Evolutionary conservation across 2,888 invertebrate species (phyloP), one percentile per base, ranked within the genome.

Genomic region (Cataglyphis albicans): DNA sequence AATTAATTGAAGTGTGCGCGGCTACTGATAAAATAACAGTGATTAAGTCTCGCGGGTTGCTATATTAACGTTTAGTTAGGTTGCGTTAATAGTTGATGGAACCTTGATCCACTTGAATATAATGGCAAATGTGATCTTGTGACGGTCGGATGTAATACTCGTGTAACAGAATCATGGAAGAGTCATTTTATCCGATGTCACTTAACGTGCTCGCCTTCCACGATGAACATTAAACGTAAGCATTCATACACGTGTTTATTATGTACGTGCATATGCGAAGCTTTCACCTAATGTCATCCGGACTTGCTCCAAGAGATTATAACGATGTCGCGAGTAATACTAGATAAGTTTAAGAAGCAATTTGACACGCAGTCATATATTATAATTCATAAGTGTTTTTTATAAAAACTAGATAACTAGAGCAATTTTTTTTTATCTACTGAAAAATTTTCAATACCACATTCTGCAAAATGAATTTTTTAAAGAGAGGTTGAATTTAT

Each of bases 81-180:
- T 80, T 80, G 35, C 72, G 59, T 80, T 72, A 48, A 61, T 72
- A 80, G 21, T 44, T 57, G 68, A 35, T 44, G 32, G 15, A 61
- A 59, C 78, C 78, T 80, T 80, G 78, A 80, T 80, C 78, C 59
- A 72, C 78, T 80, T 80, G 59, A 35, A 72, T 18, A 59, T 80
- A 72, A 80, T 80, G 12, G 72, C 44, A 15, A 44, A 44, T 15
- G 44, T n/a, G 25, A 25, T 25, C 25, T 25, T 25, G 25, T 25
- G 59, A 61, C 52, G n/a, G n/a, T 52, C 7, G n/a, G 52, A 35
- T 80, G 44, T 59, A 25, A 35, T 35, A 35, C 32, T 61, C 32
- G 38, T 35, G 38, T 12, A 9, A 18, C 6, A 29, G 18, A 12
- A 1, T 1, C 18, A 25, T 44, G 25, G 29, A 35, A 55, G 38